Evolutionary conservation across 2,888 invertebrate genomes (phyloP), one percentile per base, ranked within the genome.

Genomic region (Synergus gifuensis): DNA sequence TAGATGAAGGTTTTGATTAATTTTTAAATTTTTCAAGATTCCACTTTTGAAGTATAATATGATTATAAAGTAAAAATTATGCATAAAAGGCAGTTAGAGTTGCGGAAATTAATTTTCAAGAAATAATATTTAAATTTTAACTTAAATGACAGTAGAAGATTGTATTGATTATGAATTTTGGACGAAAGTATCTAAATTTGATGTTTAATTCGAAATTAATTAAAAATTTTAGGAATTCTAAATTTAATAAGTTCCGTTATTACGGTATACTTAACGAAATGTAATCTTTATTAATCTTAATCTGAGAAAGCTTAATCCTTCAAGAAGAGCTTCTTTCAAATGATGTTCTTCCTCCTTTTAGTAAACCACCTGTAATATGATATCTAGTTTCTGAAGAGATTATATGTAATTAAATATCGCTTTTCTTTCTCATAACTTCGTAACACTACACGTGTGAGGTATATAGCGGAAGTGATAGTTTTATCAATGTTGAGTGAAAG

Each of bases 401-500:
- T 67, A 67, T 67, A 44, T 67, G 67, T 67, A 67, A 67, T 67
- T 67, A 67, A 67, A 67, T 67, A 44, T 67, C 44, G 22, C 67
- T 67, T 44, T 67, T 67, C 67, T 66, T 66, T 66, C 42, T 66
- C 42, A 66, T 66, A 46, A 67, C 5, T 67, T 44, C 8, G 42
- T 46, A 67, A 67, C 44, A 67, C 14, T 42, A 67, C 18, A 67
- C 44, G 54, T 54, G 67, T 67, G 44, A 67, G 11, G 22, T 18
- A 18, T 18, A 67, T 67, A 18, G 12, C 67, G 67, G 67, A 67
- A 67, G 12, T 67, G 22, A 44, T 22, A 67, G 42, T 67, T 67
- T 67, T 44, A 67, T 67, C 14, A 44, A 67, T 22, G 44, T 67
- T 42, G 42, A 67, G 67, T 67, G 67, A 67, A 67, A 67, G 67